phyloP scores from a whole-genome alignment of 2,113 vertebrate genomes.

The Stigmatopora nigra region DNA sequence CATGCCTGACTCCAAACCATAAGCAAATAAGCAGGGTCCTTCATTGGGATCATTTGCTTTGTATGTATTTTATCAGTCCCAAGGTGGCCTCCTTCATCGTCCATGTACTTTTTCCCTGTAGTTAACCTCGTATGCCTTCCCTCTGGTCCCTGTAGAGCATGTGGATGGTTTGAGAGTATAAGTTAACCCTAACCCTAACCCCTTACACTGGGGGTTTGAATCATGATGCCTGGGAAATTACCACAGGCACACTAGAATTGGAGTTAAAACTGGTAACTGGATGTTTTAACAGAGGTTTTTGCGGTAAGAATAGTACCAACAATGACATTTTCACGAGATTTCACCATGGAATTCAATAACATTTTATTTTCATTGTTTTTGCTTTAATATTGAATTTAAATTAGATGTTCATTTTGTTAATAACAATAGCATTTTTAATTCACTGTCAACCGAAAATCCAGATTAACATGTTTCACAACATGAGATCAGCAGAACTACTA shows the following conservation, averaged over 20 bases:
- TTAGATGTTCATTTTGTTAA: neutral
- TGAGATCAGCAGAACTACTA: conserved; percentile 19
- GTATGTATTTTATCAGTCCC: conserved; percentile 31
- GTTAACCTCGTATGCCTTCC: conserved; percentile 85
- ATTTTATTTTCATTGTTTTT: neutral
- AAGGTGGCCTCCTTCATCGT: conserved; percentile 73
- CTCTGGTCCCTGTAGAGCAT: conserved; percentile 84
- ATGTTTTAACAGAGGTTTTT: conserved; percentile 98
- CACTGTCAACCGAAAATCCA: neutral
- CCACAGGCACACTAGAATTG: conserved; percentile 80
- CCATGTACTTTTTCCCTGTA: conserved; percentile 77
- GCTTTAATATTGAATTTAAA: neutral
- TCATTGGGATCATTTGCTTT: conserved; percentile 21
- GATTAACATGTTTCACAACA: conserved; percentile 7
- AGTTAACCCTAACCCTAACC: conserved; percentile 87
- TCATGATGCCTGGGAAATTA: conserved; percentile 97
- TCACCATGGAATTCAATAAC: conserved; percentile 4
- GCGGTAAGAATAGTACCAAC: conserved; percentile 79
- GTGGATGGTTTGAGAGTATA: conserved; percentile 98
- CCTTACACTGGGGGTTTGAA: conserved; percentile 95
- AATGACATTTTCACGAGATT: neutral
- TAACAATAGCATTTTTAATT: neutral
- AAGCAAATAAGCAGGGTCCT: conserved; percentile 4
- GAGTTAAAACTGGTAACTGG: conserved; percentile 94
- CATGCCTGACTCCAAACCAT: conserved; percentile 23